Evolutionary conservation across 2,888 invertebrate species (phyloP), one percentile per base, ranked within the genome.

Genomic region (Homarus gammarus): DNA sequence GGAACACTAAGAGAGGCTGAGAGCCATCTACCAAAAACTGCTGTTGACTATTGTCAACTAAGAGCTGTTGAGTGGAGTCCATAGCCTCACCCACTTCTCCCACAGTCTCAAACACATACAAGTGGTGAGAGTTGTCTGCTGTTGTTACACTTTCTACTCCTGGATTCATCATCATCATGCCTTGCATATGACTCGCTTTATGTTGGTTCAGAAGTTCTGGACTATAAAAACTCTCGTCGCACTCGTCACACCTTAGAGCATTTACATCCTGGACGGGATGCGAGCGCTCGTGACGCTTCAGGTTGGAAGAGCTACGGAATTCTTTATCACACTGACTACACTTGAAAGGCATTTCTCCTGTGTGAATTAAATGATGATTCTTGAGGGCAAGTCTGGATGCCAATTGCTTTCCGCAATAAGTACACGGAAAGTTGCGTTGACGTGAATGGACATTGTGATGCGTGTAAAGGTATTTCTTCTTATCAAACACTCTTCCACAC

Each of bases 391-490:
- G 72, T 38, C 92, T 77, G 18, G 92, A 92, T 40, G 92, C 92
- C 61, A 92, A 81, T 38, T 90, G 90, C 75, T 92, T 92, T n/a
- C 90, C 89, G 61, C 92, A 92, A 33, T 73, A 79, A 27, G 38
- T 84, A 44, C 92, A 92, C 3, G 89, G 78, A 75, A 89, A 92
- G 70, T 68, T 86, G 33, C 87, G 87, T 81, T 90, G 90, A 27
- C 92, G 83, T 12, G 89, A 87, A 70, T 92, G 92, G 18, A 92
- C 92, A 49, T 92, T 92, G 44, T 89, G 86, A 68, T 92, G 92
- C 8, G 92, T 92, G 81, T 92, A 92, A 40, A 92, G 56, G 51
- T 92, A 92, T 51, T 92, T 92, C 51, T 90, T 92, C 87, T 92
- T 92, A 56, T 92, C 92, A 75, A 92, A 92, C 31, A 92, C 90